These are phyloP conservation scores for Perognathus longimembris DNA, from an alignment of 2,113 vertebrate species.

Conservation along the genomic window DNA sequence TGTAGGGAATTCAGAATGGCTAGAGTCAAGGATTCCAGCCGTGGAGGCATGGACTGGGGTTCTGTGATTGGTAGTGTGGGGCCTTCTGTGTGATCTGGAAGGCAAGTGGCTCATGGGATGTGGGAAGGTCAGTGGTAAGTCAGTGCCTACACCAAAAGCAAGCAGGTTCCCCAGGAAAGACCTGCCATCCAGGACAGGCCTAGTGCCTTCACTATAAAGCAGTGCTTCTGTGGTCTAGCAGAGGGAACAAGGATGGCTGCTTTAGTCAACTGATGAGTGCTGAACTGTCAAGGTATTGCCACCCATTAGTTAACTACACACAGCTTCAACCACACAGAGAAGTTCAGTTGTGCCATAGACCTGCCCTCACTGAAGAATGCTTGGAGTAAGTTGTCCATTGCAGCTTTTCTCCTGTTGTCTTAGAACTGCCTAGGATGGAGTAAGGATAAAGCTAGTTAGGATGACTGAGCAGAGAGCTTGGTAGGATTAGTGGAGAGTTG, in stretches of 20 bases:
- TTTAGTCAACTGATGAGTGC: neutral
- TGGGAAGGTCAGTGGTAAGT: neutral
- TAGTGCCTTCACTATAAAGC: neutral
- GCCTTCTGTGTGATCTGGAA: neutral
- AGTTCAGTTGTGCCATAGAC: neutral
- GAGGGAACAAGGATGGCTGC: neutral
- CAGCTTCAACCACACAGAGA: constrained; percentile 38
- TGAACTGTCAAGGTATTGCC: neutral
- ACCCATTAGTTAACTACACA: neutral
- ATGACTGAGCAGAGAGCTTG: neutral
- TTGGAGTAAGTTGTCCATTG: neutral
- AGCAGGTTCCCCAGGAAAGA: neutral
- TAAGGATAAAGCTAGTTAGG: neutral
- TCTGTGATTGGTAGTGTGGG: neutral
- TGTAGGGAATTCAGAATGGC: neutral
- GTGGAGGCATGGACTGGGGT: neutral
- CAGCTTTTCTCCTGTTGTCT: neutral
- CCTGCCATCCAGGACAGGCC: neutral
- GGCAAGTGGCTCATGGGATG: neutral
- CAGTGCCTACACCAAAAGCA: no score
- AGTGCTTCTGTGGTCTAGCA: neutral
- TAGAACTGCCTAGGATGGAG: neutral
- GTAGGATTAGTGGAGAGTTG: no score
- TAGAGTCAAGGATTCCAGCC: neutral
- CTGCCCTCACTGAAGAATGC: neutral